Percentiles rank a stretch among this genome's conserved stretches.
Conservation (phyloP, 2,113 vertebrate species). For the Paedocypris sp. region DNA sequence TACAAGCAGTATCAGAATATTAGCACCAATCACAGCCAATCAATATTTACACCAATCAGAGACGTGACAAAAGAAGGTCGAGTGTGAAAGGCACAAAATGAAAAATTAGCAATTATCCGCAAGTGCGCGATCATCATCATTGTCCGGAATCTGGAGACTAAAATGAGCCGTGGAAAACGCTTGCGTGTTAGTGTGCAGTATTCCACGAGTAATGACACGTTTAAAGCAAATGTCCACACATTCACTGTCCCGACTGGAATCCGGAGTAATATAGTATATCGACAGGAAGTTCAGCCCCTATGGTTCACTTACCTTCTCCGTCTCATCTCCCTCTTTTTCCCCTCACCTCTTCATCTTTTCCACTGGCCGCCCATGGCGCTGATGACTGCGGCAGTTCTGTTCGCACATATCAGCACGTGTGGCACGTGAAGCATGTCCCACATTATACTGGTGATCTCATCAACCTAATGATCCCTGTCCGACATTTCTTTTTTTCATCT, state of each 20-base stretch:
- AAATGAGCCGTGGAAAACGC: slow-evolving; percentile 52
- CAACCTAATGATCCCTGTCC: slow-evolving; percentile 10
- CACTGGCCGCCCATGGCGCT: background rate
- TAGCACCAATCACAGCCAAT: too few species aligned
- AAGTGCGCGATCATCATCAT: slow-evolving; percentile 50
- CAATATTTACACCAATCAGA: too few species aligned
- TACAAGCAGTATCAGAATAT: too few species aligned
- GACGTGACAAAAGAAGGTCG: background rate
- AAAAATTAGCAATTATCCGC: slow-evolving; percentile 53
- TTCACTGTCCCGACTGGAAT: slow-evolving; percentile 35
- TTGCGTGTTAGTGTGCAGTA: slow-evolving; percentile 5
- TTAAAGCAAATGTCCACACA: slow-evolving; percentile 25
- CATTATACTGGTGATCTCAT: slow-evolving; percentile 11
- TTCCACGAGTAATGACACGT: slow-evolving; percentile 3
- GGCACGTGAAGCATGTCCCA: slow-evolving; percentile 27
- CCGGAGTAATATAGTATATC: slow-evolving; percentile 39
- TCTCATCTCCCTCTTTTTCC: slow-evolving; percentile 25
- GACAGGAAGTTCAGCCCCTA: slow-evolving; percentile 28
- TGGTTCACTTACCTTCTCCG: slow-evolving; percentile 34
- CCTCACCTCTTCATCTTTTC: slow-evolving; percentile 32
- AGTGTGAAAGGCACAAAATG: background rate
- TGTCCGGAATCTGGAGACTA: too few species aligned
- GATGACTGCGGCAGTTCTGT: slow-evolving; percentile 22
- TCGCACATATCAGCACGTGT: slow-evolving; percentile 33
- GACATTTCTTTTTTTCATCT: slow-evolving; percentile 23